Percentiles rank a stretch among this genome's conserved stretches.
phyloP scores from a whole-genome alignment of 2,113 vertebrate species.

The Bostrychus sinensis region DNA sequence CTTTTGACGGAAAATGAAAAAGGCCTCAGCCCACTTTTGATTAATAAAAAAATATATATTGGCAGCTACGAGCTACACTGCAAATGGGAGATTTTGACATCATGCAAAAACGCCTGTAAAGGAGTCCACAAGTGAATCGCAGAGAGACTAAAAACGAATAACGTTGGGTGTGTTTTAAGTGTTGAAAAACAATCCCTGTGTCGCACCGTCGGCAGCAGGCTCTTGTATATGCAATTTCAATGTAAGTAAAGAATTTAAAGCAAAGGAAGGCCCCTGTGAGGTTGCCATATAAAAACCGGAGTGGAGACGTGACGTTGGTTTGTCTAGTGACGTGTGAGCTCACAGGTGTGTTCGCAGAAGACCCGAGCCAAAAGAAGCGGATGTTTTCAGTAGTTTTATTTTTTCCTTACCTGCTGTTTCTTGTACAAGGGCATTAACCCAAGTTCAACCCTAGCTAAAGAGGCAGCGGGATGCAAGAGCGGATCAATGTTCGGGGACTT shows the following conservation, averaged over 20 bases:
- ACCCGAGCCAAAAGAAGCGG: constrained; percentile 32
- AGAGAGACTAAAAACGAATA: constrained; percentile 37
- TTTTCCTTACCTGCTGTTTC: constrained; percentile 19
- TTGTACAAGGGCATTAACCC: constrained; percentile 69
- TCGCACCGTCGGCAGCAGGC: constrained; percentile 43
- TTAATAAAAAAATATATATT: constrained; percentile 34
- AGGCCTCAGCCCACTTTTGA: constrained; percentile 54
- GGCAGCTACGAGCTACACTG: constrained; percentile 78
- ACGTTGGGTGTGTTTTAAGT: constrained; percentile 21
- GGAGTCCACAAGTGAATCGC: constrained; percentile 33
- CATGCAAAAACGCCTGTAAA: constrained; percentile 64
- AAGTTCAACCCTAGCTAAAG: constrained; percentile 22
- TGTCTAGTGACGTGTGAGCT: constrained; percentile 74
- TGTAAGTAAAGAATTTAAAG: constrained; percentile 69
- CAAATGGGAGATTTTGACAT: constrained; percentile 61
- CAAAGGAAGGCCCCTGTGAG: constrained; percentile 55
- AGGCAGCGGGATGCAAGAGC: constrained; percentile 21
- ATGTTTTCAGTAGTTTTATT: constrained; percentile 30
- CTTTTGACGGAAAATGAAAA: constrained; percentile 31
- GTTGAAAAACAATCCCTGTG: constrained; percentile 49
- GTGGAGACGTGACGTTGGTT: constrained; percentile 61
- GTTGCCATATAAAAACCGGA: constrained; percentile 62
- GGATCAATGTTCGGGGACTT: neutral
- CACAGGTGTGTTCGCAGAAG: constrained; percentile 60
- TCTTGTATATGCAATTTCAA: constrained; percentile 79